phyloP scores from a whole-genome alignment of 1,140 invertebrate species.

The Drosophila arawakana region DNA sequence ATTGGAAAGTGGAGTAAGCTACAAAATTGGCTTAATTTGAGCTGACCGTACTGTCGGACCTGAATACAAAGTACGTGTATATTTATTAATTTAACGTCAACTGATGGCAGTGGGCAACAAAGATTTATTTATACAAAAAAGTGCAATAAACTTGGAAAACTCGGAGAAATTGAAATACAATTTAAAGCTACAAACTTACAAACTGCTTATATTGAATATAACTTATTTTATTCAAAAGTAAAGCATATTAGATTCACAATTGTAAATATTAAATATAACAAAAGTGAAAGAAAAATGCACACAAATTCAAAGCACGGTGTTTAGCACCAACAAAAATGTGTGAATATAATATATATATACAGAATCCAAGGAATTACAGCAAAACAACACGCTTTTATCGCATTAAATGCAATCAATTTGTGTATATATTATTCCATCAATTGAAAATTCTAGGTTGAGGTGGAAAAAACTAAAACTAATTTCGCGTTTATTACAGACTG shows the following conservation, averaged over 20 bases:
- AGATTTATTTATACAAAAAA: not conserved
- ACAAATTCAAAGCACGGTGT: too few species aligned
- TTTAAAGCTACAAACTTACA: too few species aligned
- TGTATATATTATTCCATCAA: slow-evolving; percentile 40
- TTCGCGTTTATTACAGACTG: slow-evolving; percentile 59
- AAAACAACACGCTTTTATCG: not conserved
- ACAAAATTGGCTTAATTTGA: slow-evolving; percentile 32
- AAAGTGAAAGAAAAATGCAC: too few species aligned
- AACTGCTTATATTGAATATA: too few species aligned
- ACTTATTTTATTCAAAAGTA: too few species aligned
- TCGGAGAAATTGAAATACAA: not conserved
- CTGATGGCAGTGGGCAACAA: not conserved
- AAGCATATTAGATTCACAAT: too few species aligned
- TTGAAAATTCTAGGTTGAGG: slow-evolving; percentile 48
- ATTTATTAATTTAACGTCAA: not conserved
- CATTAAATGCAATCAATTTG: slow-evolving; percentile 52
- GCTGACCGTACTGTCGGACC: slow-evolving; percentile 5
- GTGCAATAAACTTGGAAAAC: not conserved
- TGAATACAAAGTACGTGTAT: not conserved
- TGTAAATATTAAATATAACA: too few species aligned
- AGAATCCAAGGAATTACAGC: not conserved
- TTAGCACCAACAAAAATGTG: not conserved
- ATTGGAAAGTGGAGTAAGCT: slow-evolving; percentile 47
- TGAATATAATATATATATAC: slow-evolving; percentile 48
- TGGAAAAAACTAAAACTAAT: slow-evolving; percentile 65